Conservation (phyloP, 2,797 vertebrate species). For the Liparis tanakae region DNA sequence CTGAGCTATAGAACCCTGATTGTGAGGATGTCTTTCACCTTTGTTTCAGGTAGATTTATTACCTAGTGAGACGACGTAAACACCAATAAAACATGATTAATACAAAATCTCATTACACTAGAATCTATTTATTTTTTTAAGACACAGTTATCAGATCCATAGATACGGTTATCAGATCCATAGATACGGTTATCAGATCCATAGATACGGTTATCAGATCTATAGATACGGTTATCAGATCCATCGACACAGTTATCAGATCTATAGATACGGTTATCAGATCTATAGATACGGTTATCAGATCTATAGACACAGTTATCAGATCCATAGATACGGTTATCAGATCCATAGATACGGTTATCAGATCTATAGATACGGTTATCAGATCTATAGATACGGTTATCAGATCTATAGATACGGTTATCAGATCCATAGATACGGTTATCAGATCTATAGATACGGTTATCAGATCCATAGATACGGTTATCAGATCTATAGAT, state of each 20-base stretch:
- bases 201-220: too few species aligned
- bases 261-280: background rate
- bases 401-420: too few species aligned
- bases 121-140: background rate
- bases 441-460: too few species aligned
- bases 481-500: too few species aligned
- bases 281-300: too few species aligned
- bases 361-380: too few species aligned
- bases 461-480: background rate
- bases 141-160: background rate
- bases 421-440: background rate
- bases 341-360: too few species aligned
- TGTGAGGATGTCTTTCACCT: background rate
- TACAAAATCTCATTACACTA: background rate
- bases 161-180: background rate
- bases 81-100: background rate
- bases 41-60: background rate
- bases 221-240: background rate
- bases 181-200: background rate
- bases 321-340: background rate
- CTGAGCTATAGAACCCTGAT: constrained; percentile 9
- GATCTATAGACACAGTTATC: background rate
- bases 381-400: background rate
- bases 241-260: background rate
- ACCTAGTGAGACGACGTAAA: constrained; percentile 8